Evolutionary conservation across 2,797 vertebrate genomes (phyloP).

Genomic region (Aselliscus stoliczkanus): DNA sequence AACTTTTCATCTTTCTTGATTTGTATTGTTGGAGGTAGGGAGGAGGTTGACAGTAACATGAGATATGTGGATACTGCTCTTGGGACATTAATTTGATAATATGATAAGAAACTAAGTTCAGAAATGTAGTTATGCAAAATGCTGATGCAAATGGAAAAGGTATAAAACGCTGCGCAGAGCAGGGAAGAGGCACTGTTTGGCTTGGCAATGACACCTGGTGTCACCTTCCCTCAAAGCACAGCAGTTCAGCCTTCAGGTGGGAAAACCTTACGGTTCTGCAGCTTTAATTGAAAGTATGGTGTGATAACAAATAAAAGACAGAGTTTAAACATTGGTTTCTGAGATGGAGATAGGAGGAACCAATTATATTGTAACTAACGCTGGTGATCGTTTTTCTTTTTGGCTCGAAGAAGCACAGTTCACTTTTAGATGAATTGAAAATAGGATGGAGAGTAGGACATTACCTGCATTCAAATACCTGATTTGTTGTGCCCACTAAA

Average conservation of each 20-base stretch:
- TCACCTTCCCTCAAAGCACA: neutral
- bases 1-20: neutral
- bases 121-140: neutral
- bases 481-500: neutral
- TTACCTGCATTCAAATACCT: constrained; percentile 45
- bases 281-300: constrained; percentile 28
- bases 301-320: constrained; percentile 42
- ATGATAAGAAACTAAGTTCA: neutral
- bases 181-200: neutral
- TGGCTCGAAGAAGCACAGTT: constrained; percentile 17
- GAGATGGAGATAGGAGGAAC: constrained; percentile 31
- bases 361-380: neutral
- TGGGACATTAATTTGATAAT: neutral
- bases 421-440: constrained; percentile 18
- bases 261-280: constrained; percentile 31
- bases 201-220: constrained; percentile 14
- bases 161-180: neutral
- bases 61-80: neutral
- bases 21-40: neutral
- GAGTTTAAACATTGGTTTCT: constrained; percentile 27
- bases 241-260: constrained; percentile 55
- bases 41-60: neutral
- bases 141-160: neutral
- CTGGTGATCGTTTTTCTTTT: constrained; percentile 56
- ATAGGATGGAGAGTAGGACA: neutral